Base-by-base conservation (phyloP, 2,888 invertebrate species). In the Argynnis bischoffii region DNA sequence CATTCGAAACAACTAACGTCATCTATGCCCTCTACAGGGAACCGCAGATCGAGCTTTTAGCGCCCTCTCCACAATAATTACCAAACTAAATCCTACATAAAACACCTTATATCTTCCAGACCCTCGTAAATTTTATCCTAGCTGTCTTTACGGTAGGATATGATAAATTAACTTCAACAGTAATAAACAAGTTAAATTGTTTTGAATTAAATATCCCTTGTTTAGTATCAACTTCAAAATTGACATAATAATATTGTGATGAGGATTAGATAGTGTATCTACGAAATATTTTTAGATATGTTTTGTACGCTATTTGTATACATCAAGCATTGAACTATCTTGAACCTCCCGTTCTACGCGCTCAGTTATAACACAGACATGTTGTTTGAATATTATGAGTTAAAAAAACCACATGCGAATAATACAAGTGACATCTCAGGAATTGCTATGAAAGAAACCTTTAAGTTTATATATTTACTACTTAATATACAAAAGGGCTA, bases 51-150 rank as follows among this genome's bases (percentile, higher is more conserved):
- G 3, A 8, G 18, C 16, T 4, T 41, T 61, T 50, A 51, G 18
- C 61, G 61, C 61, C 61, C 61, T 61, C 61, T 61, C 50, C 61
- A 51, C 35, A 41, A 61, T 35, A 61, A 35, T 8, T 16, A 31
- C 35, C 15, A 15, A 51, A 61, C 61, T 61, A 61, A 61, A 51
- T 61, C 15, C 51, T 14, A 50, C 18, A 51, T 51, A 61, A 48
- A 51, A 18, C 35, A 31, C 21, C 15, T 57, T 21, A 50, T 16
- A 48, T 5, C 6, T 59, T 3, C 6, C 26, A 60, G 60, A 35
- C 50, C 41, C 50, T 51, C 61, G 51, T 60, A 35, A 51, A 61
- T 35, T 61, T 51, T 16, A 61, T 18, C 51, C 61, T 61, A 51
- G 61, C 61, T 61, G 61, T 61, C 51, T 61, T 50, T 61, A 61